Evolutionary conservation across 2,888 invertebrate genomes (phyloP).

Genomic region (Tipula vernalis): DNA sequence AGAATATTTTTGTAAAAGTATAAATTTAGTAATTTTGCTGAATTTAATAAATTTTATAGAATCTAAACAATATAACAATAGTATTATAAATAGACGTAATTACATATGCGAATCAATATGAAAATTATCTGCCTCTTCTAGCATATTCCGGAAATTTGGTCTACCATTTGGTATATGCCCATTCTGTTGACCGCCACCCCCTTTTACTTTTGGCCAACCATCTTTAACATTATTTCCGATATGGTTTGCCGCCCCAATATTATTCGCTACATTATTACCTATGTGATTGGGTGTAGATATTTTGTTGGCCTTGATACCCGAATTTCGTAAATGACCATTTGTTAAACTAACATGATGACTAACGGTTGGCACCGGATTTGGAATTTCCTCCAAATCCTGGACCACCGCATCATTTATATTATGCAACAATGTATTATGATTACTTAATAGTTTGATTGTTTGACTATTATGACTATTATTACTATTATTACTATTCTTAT

Average conservation of each 20-base stretch:
- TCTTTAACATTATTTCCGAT: constrained; percentile 13
- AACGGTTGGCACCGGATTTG: constrained; percentile 35
- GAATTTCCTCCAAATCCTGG: constrained; percentile 33
- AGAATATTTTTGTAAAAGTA: not conserved
- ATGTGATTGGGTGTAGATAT: not conserved
- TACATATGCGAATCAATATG: constrained; percentile 18
- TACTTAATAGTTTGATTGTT: not conserved
- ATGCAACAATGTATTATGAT: not conserved
- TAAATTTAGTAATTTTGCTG: not conserved
- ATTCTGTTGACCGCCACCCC: constrained; percentile 10
- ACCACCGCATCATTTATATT: constrained; percentile 27
- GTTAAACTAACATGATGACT: constrained; percentile 36
- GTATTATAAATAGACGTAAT: not conserved
- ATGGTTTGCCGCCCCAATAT: constrained; percentile 9
- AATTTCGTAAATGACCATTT: constrained; percentile 32
- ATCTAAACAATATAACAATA: not conserved
- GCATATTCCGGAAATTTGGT: constrained; percentile 31
- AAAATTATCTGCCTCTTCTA: constrained; percentile 30
- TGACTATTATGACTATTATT: constrained; percentile 16
- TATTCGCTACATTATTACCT: constrained; percentile 18
- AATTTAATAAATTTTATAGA: not conserved
- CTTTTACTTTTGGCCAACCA: not conserved
- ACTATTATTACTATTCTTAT: not conserved
- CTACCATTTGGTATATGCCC: constrained; percentile 21
- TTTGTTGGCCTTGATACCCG: constrained; percentile 5